A percentile compares a stretch with the other conserved stretches of the same genome.
These are phyloP conservation scores for Eudasyphora cyanicolor DNA, from an alignment of 2,888 invertebrate species.

Conservation along the genomic window DNA sequence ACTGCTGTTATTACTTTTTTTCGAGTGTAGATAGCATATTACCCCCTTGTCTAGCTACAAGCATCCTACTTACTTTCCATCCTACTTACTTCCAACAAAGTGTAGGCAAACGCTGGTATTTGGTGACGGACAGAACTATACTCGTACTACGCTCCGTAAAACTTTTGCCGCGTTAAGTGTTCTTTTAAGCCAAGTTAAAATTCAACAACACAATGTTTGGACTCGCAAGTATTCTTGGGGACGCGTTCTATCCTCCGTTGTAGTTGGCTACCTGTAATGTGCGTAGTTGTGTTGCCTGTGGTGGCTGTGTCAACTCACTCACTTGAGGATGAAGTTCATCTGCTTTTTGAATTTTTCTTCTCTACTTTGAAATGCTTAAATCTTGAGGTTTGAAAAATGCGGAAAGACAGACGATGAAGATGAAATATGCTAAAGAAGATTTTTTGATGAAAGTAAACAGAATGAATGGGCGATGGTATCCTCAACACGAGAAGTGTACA, in stretches of 20 bases:
- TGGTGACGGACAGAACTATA: not conserved
- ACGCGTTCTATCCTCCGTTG: not conserved
- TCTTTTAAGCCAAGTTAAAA: constrained; percentile 14
- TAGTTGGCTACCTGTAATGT: not conserved
- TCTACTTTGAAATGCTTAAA: not conserved
- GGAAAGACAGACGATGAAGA: not conserved
- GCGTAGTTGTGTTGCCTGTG: not conserved
- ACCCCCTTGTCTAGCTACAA: too few relatives aligned
- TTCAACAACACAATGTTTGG: not conserved
- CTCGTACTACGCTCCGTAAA: not conserved
- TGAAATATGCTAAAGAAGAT: not conserved
- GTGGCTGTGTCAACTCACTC: not conserved
- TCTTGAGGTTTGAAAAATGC: not conserved
- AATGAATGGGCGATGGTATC: not conserved
- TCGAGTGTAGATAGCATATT: too few relatives aligned
- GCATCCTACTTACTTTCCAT: too few relatives aligned
- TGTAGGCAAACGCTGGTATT: not conserved
- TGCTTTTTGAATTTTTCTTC: not conserved
- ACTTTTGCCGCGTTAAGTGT: constrained; percentile 12
- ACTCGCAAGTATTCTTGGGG: not conserved
- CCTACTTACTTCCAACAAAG: too few relatives aligned
- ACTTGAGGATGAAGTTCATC: not conserved
- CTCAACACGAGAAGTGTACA: not conserved
- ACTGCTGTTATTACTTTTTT: too few relatives aligned
- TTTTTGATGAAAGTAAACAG: not conserved